These are phyloP conservation scores for Synanthedon formicaeformis DNA, from an alignment of 2,888 invertebrate genomes.

Conservation along the genomic window DNA sequence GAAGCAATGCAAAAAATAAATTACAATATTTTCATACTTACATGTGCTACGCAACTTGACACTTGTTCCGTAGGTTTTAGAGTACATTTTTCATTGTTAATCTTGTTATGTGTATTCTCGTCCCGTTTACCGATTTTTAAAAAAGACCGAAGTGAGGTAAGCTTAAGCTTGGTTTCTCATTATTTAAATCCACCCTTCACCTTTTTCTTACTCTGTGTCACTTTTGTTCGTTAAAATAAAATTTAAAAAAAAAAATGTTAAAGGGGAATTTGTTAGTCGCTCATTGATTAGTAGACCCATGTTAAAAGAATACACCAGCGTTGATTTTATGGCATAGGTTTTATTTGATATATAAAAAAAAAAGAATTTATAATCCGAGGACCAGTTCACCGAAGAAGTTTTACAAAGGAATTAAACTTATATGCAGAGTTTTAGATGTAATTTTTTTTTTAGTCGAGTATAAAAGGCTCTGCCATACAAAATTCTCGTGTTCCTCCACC, in stretches of 20 bases:
- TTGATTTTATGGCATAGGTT: constrained; percentile 68
- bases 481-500: constrained; percentile 33
- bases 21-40: constrained; percentile 45
- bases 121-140: constrained; percentile 37
- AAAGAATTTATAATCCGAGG: constrained; percentile 40
- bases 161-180: constrained; percentile 36
- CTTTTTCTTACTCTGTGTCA: constrained; percentile 19
- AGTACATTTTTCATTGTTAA: constrained; percentile 3
- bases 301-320: constrained; percentile 69
- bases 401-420: constrained; percentile 1
- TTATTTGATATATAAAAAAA: constrained; percentile 53
- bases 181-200: constrained; percentile 37
- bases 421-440: constrained; percentile 19
- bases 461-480: neutral
- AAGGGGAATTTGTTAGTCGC: constrained; percentile 45
- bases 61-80: constrained; percentile 20
- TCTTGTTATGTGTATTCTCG: constrained; percentile 12
- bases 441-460: neutral
- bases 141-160: constrained; percentile 41
- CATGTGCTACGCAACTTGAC: constrained; percentile 47
- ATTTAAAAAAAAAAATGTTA: constrained; percentile 15
- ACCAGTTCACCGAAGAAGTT: constrained; percentile 55
- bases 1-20: constrained; percentile 6
- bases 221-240: constrained; percentile 7
- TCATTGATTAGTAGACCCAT: constrained; percentile 64